Percentiles rank a stretch among this genome's conserved stretches.
These are phyloP conservation scores for crab-eating macaque (Macaca fascicularis) DNA, from an alignment of 2,113 vertebrate species.

Conservation along the genomic window DNA sequence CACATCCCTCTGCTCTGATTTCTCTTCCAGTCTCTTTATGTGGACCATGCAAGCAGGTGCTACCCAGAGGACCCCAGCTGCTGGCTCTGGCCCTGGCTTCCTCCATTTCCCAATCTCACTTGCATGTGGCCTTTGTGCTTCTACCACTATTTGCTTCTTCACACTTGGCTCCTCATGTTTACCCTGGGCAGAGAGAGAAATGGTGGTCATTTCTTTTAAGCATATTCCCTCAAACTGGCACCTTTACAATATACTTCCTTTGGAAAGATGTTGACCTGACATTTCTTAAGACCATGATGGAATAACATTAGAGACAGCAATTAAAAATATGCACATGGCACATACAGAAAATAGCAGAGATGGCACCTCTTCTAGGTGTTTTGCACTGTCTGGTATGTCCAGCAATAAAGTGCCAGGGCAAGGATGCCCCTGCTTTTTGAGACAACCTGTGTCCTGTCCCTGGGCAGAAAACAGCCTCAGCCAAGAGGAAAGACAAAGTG, in stretches of 20 bases:
- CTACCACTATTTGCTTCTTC: not conserved
- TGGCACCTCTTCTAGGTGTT: not conserved
- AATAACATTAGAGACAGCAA: not conserved
- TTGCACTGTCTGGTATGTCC: not conserved
- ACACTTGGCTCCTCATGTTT: no score
- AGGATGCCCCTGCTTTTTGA: not conserved
- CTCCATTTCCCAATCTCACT: no score
- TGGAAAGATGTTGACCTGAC: not conserved
- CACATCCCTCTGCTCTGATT: not conserved
- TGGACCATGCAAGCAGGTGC: not conserved
- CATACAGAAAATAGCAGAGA: not conserved
- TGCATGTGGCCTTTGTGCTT: not conserved
- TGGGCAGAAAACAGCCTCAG: not conserved
- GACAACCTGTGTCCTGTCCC: not conserved
- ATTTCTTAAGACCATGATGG: not conserved
- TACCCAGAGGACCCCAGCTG: not conserved
- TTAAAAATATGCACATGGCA: not conserved
- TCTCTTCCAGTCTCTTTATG: not conserved
- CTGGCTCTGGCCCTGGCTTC: not conserved
- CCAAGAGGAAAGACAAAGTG: not conserved
- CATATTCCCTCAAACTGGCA: not conserved
- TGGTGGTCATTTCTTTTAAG: not conserved
- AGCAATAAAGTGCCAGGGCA: not conserved
- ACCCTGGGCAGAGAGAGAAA: not conserved
- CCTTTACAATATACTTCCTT: not conserved